Evolutionary conservation across 2,888 invertebrate genomes (phyloP).

Genomic region (Metallyticus violacea): DNA sequence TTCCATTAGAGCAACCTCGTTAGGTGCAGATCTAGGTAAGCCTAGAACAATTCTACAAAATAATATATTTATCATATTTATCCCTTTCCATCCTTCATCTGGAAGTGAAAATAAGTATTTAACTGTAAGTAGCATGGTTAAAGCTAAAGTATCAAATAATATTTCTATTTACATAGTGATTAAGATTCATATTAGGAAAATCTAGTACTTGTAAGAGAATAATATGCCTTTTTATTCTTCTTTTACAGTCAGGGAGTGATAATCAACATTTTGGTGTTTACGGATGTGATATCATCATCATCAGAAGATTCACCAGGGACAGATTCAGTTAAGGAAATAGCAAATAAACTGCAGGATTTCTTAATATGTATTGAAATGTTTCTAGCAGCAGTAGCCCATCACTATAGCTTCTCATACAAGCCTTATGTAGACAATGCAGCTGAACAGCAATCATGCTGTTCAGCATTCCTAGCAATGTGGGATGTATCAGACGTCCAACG

Average conservation of each 20-base stretch:
- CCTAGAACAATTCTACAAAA: too few relatives aligned
- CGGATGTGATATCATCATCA: slow-evolving; percentile 73
- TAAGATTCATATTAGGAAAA: not conserved
- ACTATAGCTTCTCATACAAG: slow-evolving; percentile 92
- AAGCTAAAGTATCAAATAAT: too few relatives aligned
- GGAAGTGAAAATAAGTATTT: too few relatives aligned
- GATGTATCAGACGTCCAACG: slow-evolving; percentile 94
- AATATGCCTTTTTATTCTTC: not conserved
- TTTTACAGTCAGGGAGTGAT: slow-evolving; percentile 81
- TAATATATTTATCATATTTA: too few relatives aligned
- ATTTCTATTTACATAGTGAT: too few relatives aligned
- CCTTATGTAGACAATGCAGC: slow-evolving; percentile 61
- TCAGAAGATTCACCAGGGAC: slow-evolving; percentile 68
- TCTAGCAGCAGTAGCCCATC: slow-evolving; percentile 90
- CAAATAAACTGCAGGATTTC: slow-evolving; percentile 84
- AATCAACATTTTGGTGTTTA: slow-evolving; percentile 82
- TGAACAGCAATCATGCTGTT: slow-evolving; percentile 58
- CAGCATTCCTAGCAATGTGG: slow-evolving; percentile 89
- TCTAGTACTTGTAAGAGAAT: not conserved
- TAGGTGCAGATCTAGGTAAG: too few relatives aligned
- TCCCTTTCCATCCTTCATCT: too few relatives aligned
- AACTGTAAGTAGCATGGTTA: too few relatives aligned
- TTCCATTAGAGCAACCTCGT: too few relatives aligned
- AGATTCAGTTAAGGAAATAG: slow-evolving; percentile 67
- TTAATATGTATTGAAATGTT: slow-evolving; percentile 98